Evolutionary conservation across 1,140 invertebrate species (phyloP).

Genomic region (Amphibalanus amphitrite): DNA sequence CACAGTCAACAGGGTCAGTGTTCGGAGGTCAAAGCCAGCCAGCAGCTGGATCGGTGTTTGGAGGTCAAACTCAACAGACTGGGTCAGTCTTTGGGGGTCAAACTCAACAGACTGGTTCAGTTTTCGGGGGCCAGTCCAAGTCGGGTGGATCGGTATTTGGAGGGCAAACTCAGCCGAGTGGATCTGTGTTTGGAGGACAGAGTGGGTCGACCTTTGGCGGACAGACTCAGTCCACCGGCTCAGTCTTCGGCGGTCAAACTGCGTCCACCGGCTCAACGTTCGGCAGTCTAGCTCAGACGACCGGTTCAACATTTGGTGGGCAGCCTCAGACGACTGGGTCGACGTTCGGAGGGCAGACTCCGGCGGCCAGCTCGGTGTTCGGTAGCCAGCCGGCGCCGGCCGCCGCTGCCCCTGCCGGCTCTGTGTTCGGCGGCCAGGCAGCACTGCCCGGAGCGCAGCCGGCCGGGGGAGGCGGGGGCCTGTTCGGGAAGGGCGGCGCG

Average conservation of each 20-base stretch:
- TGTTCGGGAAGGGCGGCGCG: not conserved
- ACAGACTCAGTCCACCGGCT: not conserved
- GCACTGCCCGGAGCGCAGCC: too few species aligned
- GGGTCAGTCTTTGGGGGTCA: not conserved
- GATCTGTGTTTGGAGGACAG: not conserved
- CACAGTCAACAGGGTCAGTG: too few species aligned
- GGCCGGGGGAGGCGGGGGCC: too few species aligned
- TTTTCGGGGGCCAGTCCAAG: not conserved
- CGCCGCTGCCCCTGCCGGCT: too few species aligned
- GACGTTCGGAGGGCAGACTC: not conserved
- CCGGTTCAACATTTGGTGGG: not conserved
- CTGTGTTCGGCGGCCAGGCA: not conserved
- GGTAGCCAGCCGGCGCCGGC: not conserved
- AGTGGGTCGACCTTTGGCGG: not conserved
- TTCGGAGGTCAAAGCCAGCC: too few species aligned
- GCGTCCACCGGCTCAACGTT: not conserved
- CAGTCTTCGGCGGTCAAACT: not conserved
- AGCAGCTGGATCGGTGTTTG: not conserved
- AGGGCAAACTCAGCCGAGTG: not conserved
- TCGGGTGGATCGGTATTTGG: not conserved
- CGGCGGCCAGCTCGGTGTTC: not conserved
- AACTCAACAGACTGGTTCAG: not conserved
- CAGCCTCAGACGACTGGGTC: too few species aligned
- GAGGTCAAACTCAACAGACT: not conserved
- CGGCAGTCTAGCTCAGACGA: not conserved